These are phyloP conservation scores for Gobius niger DNA, from an alignment of 2,113 vertebrate genomes.

Conservation along the genomic window DNA sequence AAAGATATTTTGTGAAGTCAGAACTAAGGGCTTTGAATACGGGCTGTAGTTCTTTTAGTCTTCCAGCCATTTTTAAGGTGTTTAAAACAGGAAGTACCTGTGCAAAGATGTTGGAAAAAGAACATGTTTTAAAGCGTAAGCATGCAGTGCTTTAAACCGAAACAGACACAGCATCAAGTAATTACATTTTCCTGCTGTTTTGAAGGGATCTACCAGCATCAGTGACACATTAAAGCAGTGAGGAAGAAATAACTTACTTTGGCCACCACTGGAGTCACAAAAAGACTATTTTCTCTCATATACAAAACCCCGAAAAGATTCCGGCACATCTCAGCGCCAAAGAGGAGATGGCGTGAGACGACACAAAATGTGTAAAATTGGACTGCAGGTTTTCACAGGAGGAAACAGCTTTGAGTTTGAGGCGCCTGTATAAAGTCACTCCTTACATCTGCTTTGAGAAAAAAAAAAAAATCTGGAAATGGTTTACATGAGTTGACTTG, in stretches of 20 bases:
- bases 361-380: conserved; percentile 5
- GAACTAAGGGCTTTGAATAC: no score
- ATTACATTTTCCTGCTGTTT: neutral
- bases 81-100: no score
- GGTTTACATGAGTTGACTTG: neutral
- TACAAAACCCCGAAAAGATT: neutral
- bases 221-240: neutral
- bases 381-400: conserved; percentile 3
- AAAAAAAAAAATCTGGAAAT: neutral
- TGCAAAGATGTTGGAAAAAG: no score
- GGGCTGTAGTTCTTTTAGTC: no score
- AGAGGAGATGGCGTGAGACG: neutral
- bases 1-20: no score
- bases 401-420: neutral
- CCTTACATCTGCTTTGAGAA: neutral
- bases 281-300: neutral
- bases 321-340: neutral
- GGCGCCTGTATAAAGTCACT: neutral
- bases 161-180: neutral
- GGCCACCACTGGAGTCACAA: neutral
- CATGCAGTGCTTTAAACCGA: no score
- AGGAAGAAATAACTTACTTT: conserved; percentile 7
- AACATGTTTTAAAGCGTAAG: no score
- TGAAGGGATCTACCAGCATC: neutral
- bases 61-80: no score